A percentile compares a stretch with the other conserved stretches of the same genome.
phyloP scores from a whole-genome alignment of 2,113 vertebrate genomes.

The Pan troglodytes region DNA sequence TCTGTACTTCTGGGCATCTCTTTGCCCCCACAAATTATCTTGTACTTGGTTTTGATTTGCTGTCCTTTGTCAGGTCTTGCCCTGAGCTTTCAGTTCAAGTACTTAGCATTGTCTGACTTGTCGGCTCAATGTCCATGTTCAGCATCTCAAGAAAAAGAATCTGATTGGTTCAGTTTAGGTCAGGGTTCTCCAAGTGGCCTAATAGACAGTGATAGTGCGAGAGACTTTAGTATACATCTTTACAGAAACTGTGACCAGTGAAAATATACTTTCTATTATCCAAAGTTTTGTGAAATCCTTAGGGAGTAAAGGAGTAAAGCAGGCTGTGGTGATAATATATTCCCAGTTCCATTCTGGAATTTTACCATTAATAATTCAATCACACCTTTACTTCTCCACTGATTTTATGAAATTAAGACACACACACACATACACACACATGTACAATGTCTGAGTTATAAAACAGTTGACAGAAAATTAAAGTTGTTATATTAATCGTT shows the following conservation, averaged over 20 bases:
- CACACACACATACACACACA: not conserved
- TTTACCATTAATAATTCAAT: not conserved
- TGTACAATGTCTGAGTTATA: not conserved
- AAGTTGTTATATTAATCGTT: not conserved
- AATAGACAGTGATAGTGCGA: not conserved
- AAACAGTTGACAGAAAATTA: not conserved
- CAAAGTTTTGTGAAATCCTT: not conserved
- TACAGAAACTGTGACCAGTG: not conserved
- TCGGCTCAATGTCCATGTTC: not conserved
- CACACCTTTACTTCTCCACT: not conserved
- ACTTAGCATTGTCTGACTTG: not conserved
- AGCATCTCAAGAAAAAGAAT: not conserved
- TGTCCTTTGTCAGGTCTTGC: not conserved
- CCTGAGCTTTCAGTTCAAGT: not conserved
- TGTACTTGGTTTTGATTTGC: not conserved
- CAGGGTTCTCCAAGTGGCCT: not conserved
- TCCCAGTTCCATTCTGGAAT: not conserved
- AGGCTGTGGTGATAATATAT: not conserved
- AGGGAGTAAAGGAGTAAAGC: not conserved
- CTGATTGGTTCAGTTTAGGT: not conserved
- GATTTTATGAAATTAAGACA: conserved; percentile 5
- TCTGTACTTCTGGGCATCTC: not conserved
- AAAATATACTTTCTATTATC: not conserved
- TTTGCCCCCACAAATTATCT: not conserved
- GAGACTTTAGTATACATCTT: not conserved